Conservation (phyloP, 2,113 vertebrate genomes). For the Pipra filicauda region DNA sequence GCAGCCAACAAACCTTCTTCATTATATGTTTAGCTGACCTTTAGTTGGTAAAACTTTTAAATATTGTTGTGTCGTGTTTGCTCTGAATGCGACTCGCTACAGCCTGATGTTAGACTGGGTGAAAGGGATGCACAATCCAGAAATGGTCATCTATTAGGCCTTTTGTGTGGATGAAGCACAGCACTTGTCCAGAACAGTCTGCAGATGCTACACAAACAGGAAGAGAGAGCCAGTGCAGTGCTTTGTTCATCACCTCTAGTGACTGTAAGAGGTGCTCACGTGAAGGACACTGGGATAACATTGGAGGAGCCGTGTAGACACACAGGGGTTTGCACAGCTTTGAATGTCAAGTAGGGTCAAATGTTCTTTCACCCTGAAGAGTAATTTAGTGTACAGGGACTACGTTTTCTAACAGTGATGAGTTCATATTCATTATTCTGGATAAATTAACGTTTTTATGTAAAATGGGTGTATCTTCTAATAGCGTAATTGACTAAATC, state of each 20-base stretch:
- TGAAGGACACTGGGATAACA: background rate
- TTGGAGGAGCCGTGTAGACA: background rate
- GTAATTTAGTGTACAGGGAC: background rate
- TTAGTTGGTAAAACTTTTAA: background rate
- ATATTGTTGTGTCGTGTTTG: background rate
- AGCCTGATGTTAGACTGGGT: background rate
- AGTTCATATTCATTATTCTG: background rate
- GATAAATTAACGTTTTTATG: background rate
- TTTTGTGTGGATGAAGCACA: conserved; percentile 6
- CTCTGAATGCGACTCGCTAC: accelerated
- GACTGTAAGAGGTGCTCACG: background rate
- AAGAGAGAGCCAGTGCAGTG: background rate
- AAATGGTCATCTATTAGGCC: background rate
- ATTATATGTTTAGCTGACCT: background rate
- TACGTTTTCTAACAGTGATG: background rate
- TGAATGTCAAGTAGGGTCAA: background rate
- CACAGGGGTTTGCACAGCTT: accelerated
- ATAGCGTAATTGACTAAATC: conserved; percentile 24
- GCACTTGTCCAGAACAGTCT: conserved; percentile 25
- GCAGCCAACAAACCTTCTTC: background rate
- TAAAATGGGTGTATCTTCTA: background rate
- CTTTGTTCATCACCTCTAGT: background rate
- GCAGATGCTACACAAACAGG: background rate
- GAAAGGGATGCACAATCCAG: background rate
- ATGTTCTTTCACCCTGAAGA: background rate